Evolutionary conservation across 2,888 invertebrate species (phyloP).

Genomic region (Xestobium rufovillosum): DNA sequence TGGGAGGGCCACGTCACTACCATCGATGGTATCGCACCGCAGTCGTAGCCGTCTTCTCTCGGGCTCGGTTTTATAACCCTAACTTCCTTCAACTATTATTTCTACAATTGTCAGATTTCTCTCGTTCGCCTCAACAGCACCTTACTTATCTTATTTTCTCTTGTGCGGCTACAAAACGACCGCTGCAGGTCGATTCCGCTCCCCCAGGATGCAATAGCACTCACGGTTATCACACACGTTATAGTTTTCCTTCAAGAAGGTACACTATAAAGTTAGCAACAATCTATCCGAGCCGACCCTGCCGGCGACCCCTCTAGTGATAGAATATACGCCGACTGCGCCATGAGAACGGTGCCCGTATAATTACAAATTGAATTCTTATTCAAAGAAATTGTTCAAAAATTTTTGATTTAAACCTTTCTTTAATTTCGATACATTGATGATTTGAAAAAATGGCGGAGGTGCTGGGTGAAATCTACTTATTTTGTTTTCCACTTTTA

Average conservation of each 20-base stretch:
- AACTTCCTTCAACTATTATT: constrained; percentile 38
- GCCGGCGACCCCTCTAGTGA: no score
- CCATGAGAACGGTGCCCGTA: no score
- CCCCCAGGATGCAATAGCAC: constrained; percentile 39
- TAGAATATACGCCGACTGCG: no score
- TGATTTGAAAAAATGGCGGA: no score
- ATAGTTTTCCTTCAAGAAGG: constrained; percentile 38
- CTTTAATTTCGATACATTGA: no score
- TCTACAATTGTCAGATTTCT: constrained; percentile 40
- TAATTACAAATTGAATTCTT: no score
- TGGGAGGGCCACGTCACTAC: constrained; percentile 27
- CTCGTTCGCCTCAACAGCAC: constrained; percentile 35
- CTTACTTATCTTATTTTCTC: constrained; percentile 39
- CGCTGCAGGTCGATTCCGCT: constrained; percentile 36
- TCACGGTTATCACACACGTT: constrained; percentile 43
- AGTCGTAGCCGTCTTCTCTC: constrained; percentile 27
- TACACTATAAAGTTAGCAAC: constrained; percentile 41
- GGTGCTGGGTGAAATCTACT: no score
- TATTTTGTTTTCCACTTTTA: no score
- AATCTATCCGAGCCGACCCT: constrained; percentile 33
- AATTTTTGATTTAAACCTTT: no score
- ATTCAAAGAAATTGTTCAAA: no score
- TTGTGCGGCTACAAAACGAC: constrained; percentile 34
- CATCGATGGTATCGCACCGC: constrained; percentile 42
- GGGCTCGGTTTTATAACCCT: constrained; percentile 37